Base-by-base conservation (phyloP, 1,140 invertebrate species). In the Conopomorpha cramerella region DNA sequence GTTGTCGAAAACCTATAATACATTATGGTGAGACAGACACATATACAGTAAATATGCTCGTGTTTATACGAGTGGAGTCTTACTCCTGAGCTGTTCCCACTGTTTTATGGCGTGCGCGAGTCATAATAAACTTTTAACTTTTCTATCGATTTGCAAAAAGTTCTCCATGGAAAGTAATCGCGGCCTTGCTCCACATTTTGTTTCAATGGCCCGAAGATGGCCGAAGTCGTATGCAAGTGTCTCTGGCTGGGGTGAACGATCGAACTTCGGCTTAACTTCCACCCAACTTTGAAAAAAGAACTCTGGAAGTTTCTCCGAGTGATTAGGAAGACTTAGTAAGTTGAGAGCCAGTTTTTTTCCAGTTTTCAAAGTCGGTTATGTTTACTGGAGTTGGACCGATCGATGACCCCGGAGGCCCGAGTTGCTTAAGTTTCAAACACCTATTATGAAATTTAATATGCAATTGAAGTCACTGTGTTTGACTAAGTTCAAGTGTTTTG, bases 291-390 rank as follows among this genome's bases (percentile, higher is more conserved):
- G 58, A 71, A 74, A 74, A 74, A 74, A 66, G 59, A 70, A 58
- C 48, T 39, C 36, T 37, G 50, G 70, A 74, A 58, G 64, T 68
- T 63, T 59, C 70, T 63, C 64, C 58, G 62, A 57, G 67, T 76
- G 71, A 76, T 76, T 76, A 76, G 67, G 64, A 72, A 65, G 66
- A 76, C 67, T 76, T 76, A 76, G 67, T n/a, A 55, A 70, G 65
- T 64, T 55, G 58, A 53, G 58, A 67, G n/a, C n/a, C n/a, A 23
- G 65, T 47, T 49, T 49, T 65, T 64, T 74, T 74, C 64, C 64
- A 72, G 66, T 71, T 76, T 71, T 64, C 64, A 71, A 76, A 76
- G 67, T 76, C 53, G 67, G 71, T 72, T 76, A 58, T 72, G 65
- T 76, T 76, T 72, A 71, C 70, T 63, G 72, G 72, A 74, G 70